A percentile compares a stretch with the other conserved stretches of the same genome.
phyloP scores from a whole-genome alignment of 1,140 invertebrate species.

The Drosophila pallidifrons region DNA sequence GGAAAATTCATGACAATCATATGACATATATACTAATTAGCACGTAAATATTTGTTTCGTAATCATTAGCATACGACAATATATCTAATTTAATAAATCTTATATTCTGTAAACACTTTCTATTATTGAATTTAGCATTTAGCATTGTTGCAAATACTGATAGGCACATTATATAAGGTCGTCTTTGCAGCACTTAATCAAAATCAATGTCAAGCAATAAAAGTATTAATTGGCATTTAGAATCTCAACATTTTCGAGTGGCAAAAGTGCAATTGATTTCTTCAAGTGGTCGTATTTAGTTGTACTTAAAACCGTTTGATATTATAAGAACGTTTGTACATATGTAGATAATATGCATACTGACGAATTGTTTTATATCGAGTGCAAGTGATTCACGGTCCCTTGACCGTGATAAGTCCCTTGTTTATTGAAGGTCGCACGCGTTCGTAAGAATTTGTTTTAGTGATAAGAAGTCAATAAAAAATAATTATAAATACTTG shows the following conservation, averaged over 20 bases:
- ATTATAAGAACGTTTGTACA: neutral
- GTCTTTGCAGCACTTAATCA: slow-evolving; percentile 20
- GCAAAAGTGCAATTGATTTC: slow-evolving; percentile 24
- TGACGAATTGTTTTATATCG: neutral
- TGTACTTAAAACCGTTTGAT: slow-evolving; percentile 4
- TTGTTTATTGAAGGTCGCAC: slow-evolving; percentile 29
- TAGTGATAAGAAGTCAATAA: slow-evolving; percentile 31
- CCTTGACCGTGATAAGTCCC: slow-evolving; percentile 27
- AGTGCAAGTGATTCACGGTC: slow-evolving; percentile 12
- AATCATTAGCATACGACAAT: slow-evolving; percentile 7
- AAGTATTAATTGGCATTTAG: slow-evolving; percentile 34
- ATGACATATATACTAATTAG: slow-evolving; percentile 51
- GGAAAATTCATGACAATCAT: slow-evolving; percentile 48
- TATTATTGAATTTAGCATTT: slow-evolving; percentile 7
- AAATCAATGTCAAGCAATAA: slow-evolving; percentile 44
- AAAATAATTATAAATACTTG: slow-evolving; percentile 21
- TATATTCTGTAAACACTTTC: neutral
- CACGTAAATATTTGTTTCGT: slow-evolving; percentile 2
- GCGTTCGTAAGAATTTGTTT: slow-evolving; percentile 12
- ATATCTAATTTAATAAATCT: slow-evolving; percentile 5
- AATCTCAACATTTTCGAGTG: slow-evolving; percentile 28
- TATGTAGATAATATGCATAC: neutral
- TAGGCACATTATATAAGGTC: slow-evolving; percentile 33
- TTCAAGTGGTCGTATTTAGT: neutral
- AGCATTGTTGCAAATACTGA: neutral